Evolutionary conservation across 37 sponge, comb jelly and placozoan species (phyloP), one percentile per base, ranked within the genome.

Genomic region (Agelas oroides): DNA sequence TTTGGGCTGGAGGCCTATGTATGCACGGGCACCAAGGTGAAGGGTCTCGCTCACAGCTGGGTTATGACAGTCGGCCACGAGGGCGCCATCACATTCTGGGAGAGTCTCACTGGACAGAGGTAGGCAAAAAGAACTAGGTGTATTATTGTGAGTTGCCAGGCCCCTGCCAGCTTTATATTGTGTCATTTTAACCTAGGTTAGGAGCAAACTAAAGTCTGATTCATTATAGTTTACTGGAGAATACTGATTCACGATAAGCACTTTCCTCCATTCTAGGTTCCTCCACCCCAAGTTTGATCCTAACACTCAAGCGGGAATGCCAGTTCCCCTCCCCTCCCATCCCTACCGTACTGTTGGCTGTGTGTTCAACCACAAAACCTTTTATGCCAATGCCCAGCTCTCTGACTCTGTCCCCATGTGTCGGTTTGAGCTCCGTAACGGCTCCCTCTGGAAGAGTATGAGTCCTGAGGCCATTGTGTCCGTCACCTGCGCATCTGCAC

Each of bases 101-200:
- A 99, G 70, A 83, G 90, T 41, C 82, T 95, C 58, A 97, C 99
- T 32, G 99, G 96, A 71, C 97, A 99, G 71, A 93, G 99, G 95
- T 92, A 78, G 17, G 73, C 34, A 3, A 46, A 46, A 3, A n/a
- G n/a, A n/a, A n/a, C n/a, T n/a, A n/a, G n/a, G n/a, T n/a, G n/a
- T n/a, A n/a, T n/a, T n/a, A n/a, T n/a, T n/a, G n/a, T n/a, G n/a
- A n/a, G n/a, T n/a, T n/a, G n/a, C n/a, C n/a, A n/a, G n/a, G n/a
- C n/a, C n/a, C n/a, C n/a, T n/a, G n/a, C n/a, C n/a, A n/a, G n/a
- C n/a, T n/a, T n/a, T n/a, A n/a, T n/a, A n/a, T n/a, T n/a, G n/a
- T n/a, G n/a, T n/a, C n/a, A n/a, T n/a, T n/a, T n/a, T n/a, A n/a
- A n/a, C n/a, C n/a, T n/a, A n/a, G n/a, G n/a, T n/a, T n/a, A n/a